These are phyloP conservation scores for Phylloscopus trochilus DNA, from an alignment of 2,113 vertebrate species.

Conservation along the genomic window DNA sequence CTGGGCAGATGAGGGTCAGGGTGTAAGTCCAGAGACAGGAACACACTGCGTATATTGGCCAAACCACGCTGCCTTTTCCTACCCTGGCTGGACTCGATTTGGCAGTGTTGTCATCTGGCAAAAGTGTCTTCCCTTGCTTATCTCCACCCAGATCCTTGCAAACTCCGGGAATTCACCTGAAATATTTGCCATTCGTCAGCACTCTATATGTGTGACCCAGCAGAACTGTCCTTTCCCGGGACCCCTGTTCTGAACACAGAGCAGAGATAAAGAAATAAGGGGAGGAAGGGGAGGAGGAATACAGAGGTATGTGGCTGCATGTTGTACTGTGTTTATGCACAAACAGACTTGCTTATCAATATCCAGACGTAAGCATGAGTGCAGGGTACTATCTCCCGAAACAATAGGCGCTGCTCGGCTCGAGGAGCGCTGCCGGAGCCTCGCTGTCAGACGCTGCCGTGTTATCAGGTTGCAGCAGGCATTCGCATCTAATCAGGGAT, in stretches of 20 bases:
- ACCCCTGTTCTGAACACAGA: neutral
- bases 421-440: neutral
- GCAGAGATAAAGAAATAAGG: neutral
- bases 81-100: neutral
- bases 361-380: slow-evolving; percentile 8
- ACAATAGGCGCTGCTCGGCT: neutral
- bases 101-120: neutral
- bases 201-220: neutral
- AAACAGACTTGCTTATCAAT: slow-evolving; percentile 49
- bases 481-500: slow-evolving; percentile 52
- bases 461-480: slow-evolving; percentile 64
- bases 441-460: neutral
- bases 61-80: neutral
- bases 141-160: neutral
- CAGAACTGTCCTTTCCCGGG: neutral
- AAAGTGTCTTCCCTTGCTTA: neutral
- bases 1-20: rapidly evolving
- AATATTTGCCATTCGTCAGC: neutral
- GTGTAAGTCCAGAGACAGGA: neutral
- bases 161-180: neutral
- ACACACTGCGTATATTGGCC: neutral
- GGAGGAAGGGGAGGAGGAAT: neutral
- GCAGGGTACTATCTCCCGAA: slow-evolving; percentile 29
- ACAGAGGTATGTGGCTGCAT: slow-evolving; percentile 29
- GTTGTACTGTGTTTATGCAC: slow-evolving; percentile 29